Conservation (phyloP, 2,797 vertebrate species). For the Apodemus agrarius region DNA sequence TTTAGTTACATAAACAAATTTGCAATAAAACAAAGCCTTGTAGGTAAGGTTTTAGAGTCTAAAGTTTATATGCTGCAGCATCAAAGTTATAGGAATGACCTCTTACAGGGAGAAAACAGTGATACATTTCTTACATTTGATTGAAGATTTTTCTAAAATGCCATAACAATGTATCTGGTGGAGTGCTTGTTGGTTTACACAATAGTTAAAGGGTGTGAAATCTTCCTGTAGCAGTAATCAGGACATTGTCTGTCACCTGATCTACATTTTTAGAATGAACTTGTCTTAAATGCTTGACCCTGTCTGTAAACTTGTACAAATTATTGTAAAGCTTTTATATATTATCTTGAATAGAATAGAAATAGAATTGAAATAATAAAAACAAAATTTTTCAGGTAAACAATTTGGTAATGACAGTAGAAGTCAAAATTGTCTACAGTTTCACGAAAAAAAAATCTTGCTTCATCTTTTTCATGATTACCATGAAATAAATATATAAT, state of each 20-base stretch:
- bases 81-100: neutral
- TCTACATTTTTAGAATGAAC: neutral
- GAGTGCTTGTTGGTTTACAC: neutral
- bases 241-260: neutral
- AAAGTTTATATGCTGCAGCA: neutral
- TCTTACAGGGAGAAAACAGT: neutral
- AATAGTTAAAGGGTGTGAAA: neutral
- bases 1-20: neutral
- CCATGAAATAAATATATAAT: neutral
- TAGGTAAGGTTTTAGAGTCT: neutral
- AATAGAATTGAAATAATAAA: neutral
- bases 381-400: neutral
- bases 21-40: neutral
- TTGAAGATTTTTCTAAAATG: neutral
- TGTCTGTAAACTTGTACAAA: neutral
- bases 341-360: neutral
- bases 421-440: neutral
- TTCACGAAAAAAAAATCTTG: neutral
- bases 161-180: neutral
- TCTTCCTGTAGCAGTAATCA: neutral
- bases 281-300: neutral
- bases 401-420: neutral
- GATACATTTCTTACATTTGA: neutral
- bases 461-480: neutral
- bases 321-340: neutral